Conservation (phyloP, 2,113 vertebrate genomes). For the Athene cunicularia region DNA sequence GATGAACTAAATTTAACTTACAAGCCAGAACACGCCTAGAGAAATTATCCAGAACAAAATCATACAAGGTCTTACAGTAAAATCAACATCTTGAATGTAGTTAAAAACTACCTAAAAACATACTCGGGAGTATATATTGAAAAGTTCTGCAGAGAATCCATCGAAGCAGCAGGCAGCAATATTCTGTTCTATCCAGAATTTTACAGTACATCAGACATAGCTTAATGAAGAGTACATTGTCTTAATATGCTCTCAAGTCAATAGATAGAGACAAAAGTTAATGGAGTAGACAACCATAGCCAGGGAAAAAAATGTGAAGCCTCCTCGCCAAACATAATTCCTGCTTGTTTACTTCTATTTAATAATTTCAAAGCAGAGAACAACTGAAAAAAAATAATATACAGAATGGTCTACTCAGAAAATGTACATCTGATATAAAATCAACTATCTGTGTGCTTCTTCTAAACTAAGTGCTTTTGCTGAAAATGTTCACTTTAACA, state of each 20-base stretch:
- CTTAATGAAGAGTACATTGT: background rate
- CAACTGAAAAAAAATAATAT: background rate
- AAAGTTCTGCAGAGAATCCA: background rate
- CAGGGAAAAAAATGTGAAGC: background rate
- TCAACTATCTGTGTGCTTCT: background rate
- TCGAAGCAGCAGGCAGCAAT: background rate
- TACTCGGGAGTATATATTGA: background rate
- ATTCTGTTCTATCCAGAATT: background rate
- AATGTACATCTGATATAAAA: background rate
- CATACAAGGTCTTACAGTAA: background rate
- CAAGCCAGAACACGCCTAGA: background rate
- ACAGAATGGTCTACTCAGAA: background rate
- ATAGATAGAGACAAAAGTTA: background rate
- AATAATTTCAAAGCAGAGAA: background rate
- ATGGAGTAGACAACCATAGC: background rate
- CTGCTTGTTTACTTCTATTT: background rate
- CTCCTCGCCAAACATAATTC: background rate
- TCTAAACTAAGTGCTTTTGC: background rate
- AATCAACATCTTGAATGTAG: background rate
- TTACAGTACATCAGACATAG: background rate
- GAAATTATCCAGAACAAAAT: background rate
- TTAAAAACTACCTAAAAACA: background rate
- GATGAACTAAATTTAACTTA: constrained; percentile 15
- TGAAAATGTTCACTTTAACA: background rate
- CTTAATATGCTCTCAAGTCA: background rate